Conservation (phyloP, 2,113 vertebrate species). For the Myrmecobius fasciatus region DNA sequence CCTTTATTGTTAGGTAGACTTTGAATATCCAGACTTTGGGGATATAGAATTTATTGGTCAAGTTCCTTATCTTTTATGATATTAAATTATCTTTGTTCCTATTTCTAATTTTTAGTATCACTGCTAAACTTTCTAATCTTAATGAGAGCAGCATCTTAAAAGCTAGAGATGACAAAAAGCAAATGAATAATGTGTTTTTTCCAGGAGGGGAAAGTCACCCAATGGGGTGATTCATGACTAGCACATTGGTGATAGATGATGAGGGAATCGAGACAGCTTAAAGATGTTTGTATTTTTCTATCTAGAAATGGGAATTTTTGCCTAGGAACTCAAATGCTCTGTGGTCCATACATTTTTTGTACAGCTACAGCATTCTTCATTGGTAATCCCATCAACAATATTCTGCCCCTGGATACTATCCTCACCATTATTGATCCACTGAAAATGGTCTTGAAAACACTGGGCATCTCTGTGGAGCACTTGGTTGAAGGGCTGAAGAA, state of each 20-base stretch:
- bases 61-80: not conserved
- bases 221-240: not conserved
- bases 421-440: slow-evolving; percentile 50
- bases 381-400: not conserved
- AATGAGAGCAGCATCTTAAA: not conserved
- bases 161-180: not conserved
- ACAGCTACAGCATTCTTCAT: slow-evolving; percentile 54
- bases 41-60: not conserved
- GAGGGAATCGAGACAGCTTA: not conserved
- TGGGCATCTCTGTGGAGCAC: slow-evolving; percentile 77
- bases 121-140: not conserved
- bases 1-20: not conserved
- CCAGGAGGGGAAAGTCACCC: not conserved
- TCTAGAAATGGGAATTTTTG: not conserved
- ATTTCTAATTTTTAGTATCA: not conserved
- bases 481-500: slow-evolving; percentile 61
- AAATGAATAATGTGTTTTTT: not conserved
- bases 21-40: not conserved
- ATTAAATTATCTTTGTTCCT: not conserved
- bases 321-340: not conserved
- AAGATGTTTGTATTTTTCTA: not conserved
- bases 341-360: not conserved
- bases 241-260: not conserved
- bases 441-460: slow-evolving; percentile 59
- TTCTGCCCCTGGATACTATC: not conserved